phyloP scores from a whole-genome alignment of 2,797 vertebrate species.

The Pterois miles region DNA sequence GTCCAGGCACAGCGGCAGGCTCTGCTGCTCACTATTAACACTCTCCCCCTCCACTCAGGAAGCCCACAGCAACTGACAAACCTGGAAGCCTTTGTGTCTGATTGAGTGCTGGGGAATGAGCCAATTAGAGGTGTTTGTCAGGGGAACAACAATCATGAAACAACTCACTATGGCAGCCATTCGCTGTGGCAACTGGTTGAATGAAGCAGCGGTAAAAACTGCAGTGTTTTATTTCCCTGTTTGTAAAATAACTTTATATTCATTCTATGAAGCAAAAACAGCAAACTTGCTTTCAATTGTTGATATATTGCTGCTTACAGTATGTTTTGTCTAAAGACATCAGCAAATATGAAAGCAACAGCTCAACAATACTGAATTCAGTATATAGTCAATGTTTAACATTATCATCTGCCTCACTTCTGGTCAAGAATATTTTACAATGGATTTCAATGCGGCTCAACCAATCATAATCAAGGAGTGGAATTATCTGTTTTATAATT shows the following conservation, averaged over 20 bases:
- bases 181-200: background rate
- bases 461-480: background rate
- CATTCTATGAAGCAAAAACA: background rate
- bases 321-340: background rate
- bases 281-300: background rate
- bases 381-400: background rate
- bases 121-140: conserved; percentile 70
- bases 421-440: background rate
- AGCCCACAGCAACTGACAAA: conserved; percentile 56
- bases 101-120: conserved; percentile 53
- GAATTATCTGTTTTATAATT: background rate
- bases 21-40: conserved; percentile 45
- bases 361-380: background rate
- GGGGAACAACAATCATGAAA: conserved; percentile 48
- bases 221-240: background rate
- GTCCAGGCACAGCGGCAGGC: conserved; percentile 31
- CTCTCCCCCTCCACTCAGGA: conserved; percentile 33
- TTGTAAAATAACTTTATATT: background rate
- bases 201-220: background rate
- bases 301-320: background rate
- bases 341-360: background rate
- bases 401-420: background rate
- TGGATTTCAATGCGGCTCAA: background rate
- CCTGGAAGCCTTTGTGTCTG: conserved; percentile 51
- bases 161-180: conserved; percentile 3